Base-by-base conservation (phyloP, 1,140 invertebrate genomes). In the Bemisia tabaci region DNA sequence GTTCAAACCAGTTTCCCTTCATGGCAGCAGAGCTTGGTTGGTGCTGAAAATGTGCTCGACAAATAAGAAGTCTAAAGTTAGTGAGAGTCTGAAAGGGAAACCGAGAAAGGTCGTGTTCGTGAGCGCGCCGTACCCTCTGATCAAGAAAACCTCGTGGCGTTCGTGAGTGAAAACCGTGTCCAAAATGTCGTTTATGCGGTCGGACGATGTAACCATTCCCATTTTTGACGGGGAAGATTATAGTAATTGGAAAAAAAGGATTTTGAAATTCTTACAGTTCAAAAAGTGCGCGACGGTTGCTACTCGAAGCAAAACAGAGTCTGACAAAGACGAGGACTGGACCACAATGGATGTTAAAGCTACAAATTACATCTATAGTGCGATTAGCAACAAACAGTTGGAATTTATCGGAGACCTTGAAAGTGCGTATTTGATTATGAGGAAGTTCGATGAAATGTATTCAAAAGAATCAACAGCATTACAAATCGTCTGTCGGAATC, bases 301-400 rank as follows among this genome's bases (percentile, higher is more conserved):
- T 26, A 24, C 66, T 68, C 65, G 59, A 60, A 71, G 62, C 69
- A 62, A 1, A 17, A n/a, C 48, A 1, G 66, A 67, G 22, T n/a
- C n/a, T n/a, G 65, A 70, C 5, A 64, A n/a, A 12, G 62, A 71
- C 60, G 65, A 64, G 68, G 39, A 70, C 2, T 73, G 72, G 72
- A 58, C 73, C 9, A 64, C 70, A 66, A 68, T 70, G 12, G 66
- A 73, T 68, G 23, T 71, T 22, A 71, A 70, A 69, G 68, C 69
- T 26, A 72, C 61, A 39, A 73, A 74, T 59, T 72, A 72, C 23
- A 73, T 73, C 58, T 71, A 70, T 48, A 66, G 70, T 68, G 64
- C 67, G n/a, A 70, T 73, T 22, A 61, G 67, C 26, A 72, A 74
- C 64, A 68, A 70, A 62, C 72, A 74, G 59, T 60, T 73, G 12